phyloP scores from a whole-genome alignment of 2,888 invertebrate genomes.

The Plutella xylostella region DNA sequence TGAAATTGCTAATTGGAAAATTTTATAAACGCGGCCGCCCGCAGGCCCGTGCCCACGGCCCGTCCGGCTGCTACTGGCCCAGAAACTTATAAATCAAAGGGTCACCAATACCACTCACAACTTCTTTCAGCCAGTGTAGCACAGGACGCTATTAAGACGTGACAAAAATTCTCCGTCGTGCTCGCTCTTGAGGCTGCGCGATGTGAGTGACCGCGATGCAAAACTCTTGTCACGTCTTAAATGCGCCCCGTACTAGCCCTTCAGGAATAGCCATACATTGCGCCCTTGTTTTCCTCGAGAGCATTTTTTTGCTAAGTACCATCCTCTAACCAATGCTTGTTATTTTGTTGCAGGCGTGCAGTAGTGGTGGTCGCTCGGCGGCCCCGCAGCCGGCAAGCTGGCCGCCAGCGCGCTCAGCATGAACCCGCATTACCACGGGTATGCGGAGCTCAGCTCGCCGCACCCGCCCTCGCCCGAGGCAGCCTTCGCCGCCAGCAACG shows the following conservation, averaged over 20 bases:
- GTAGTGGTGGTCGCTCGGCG: conserved; percentile 59
- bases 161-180: too few species aligned
- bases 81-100: conserved; percentile 27
- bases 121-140: too few species aligned
- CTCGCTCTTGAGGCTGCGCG: too few species aligned
- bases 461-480: conserved; percentile 82
- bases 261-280: too few species aligned
- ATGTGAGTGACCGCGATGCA: too few species aligned
- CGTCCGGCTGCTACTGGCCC: conserved; percentile 22
- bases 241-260: too few species aligned
- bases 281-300: too few species aligned
- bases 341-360: conserved; percentile 51
- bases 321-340: neutral
- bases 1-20: conserved; percentile 71
- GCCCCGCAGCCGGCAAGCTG: conserved; percentile 88
- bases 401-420: conserved; percentile 88
- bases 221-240: too few species aligned
- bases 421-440: conserved; percentile 92
- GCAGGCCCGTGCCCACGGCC: conserved; percentile 39
- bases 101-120: too few species aligned
- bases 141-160: too few species aligned
- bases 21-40: conserved; percentile 66
- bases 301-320: neutral
- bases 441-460: conserved; percentile 83
- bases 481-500: conserved; percentile 73